A percentile compares a stretch with the other conserved stretches of the same genome.
Evolutionary conservation across 2,797 vertebrate genomes (phyloP).

Genomic region (Cuniculus paca): DNA sequence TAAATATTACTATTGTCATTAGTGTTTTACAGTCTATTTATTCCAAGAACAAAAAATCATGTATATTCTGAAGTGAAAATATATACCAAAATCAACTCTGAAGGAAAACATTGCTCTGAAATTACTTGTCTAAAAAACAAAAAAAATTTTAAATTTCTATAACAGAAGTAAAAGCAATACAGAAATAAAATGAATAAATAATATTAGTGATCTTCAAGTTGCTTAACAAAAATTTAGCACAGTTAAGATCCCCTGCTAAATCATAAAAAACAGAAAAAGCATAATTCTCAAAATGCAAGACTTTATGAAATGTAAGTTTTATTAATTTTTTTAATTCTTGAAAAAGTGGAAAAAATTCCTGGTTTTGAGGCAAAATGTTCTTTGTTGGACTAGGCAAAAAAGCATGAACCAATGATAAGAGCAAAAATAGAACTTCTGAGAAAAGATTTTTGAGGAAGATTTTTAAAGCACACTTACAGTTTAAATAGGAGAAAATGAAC

Average conservation of each 20-base stretch:
- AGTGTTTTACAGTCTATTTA: neutral
- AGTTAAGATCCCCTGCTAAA: neutral
- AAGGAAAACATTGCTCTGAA: neutral
- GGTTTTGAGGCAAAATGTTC: neutral
- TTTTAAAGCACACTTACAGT: neutral
- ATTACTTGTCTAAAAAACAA: neutral
- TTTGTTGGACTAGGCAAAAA: neutral
- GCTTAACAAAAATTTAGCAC: neutral
- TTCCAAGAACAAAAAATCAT: neutral
- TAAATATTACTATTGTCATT: neutral
- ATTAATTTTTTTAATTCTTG: neutral
- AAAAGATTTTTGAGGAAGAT: neutral
- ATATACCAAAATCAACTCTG: neutral
- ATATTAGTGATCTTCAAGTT: neutral
- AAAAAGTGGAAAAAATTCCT: neutral
- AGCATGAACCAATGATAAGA: neutral
- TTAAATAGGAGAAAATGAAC: neutral
- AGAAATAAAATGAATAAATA: neutral
- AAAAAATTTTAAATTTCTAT: neutral
- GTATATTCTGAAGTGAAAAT: neutral
- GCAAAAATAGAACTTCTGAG: neutral
- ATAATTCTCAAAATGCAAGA: neutral
- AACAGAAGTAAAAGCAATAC: neutral
- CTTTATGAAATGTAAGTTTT: neutral
- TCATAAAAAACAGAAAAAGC: neutral